Percentiles rank a stretch among this genome's conserved stretches.
Conservation (phyloP, 2,888 invertebrate genomes). For the Catocala sponsa region DNA sequence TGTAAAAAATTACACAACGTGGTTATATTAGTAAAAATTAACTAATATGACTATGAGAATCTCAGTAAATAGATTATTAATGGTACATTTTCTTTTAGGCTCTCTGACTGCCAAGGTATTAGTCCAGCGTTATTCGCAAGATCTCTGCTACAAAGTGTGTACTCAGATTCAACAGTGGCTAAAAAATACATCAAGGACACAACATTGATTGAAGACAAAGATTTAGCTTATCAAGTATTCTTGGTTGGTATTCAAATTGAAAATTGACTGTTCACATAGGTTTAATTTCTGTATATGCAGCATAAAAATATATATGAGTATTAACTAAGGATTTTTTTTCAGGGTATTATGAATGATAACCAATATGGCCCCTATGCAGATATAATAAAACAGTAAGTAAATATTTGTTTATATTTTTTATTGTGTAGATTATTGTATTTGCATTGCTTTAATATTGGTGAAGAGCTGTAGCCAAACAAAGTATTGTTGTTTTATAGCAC, state of each 20-base stretch:
- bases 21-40: too few relatives aligned
- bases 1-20: too few relatives aligned
- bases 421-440: not conserved
- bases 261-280: too few relatives aligned
- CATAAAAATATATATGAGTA: too few relatives aligned
- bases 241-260: conserved; percentile 84
- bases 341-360: conserved; percentile 94
- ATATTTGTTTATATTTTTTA: conserved; percentile 9
- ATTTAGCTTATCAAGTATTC: conserved; percentile 92
- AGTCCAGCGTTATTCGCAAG: conserved; percentile 81
- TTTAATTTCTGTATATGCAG: too few relatives aligned
- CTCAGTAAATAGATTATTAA: not conserved
- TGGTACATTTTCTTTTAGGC: conserved; percentile 52
- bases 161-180: conserved; percentile 74
- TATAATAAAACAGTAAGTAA: conserved; percentile 92
- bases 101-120: conserved; percentile 79
- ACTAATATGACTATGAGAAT: too few relatives aligned
- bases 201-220: conserved; percentile 90
- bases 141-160: conserved; percentile 81
- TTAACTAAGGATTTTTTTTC: conserved; percentile 60
- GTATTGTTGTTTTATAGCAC: too few relatives aligned
- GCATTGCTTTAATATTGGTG: too few relatives aligned
- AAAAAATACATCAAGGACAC: conserved; percentile 91
- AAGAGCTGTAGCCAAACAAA: too few relatives aligned
- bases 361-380: conserved; percentile 95